Evolutionary conservation across 2,113 vertebrate genomes (phyloP).

Genomic region (Irena cyanogastra): DNA sequence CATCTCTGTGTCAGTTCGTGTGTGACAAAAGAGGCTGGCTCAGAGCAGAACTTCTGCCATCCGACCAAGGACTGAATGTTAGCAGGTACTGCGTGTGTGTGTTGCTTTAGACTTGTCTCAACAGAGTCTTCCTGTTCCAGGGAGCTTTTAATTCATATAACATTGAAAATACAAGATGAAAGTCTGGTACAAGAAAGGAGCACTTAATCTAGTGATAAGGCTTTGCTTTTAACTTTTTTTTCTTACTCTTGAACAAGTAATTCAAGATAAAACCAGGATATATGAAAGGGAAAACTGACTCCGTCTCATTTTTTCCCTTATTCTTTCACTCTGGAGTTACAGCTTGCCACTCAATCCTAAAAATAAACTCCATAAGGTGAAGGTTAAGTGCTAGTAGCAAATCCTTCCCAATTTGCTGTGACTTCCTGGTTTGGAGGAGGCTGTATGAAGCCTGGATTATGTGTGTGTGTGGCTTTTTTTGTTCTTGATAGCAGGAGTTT

Average conservation of each 20-base stretch:
- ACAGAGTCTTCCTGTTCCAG: background rate
- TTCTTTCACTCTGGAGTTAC: background rate
- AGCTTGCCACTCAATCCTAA: background rate
- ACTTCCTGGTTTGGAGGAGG: background rate
- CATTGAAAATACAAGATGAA: background rate
- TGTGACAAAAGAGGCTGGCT: background rate
- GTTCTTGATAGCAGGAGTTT: background rate
- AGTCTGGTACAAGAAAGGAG: background rate
- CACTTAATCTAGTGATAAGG: background rate
- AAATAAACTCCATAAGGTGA: background rate
- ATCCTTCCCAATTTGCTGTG: background rate
- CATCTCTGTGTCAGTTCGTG: background rate
- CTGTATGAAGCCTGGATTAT: background rate
- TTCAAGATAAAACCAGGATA: background rate
- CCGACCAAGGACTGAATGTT: background rate
- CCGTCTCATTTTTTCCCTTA: background rate
- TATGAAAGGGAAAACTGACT: background rate
- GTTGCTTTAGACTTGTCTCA: background rate
- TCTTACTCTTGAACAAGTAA: background rate
- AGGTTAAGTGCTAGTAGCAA: slow-evolving; percentile 21
- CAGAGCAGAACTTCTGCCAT: background rate
- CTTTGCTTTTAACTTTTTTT: background rate
- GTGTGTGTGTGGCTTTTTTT: background rate
- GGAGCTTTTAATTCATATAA: background rate
- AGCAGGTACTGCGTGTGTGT: background rate